Evolutionary conservation across 2,797 vertebrate species (phyloP).

Genomic region (Chaetophractus vellerosus): DNA sequence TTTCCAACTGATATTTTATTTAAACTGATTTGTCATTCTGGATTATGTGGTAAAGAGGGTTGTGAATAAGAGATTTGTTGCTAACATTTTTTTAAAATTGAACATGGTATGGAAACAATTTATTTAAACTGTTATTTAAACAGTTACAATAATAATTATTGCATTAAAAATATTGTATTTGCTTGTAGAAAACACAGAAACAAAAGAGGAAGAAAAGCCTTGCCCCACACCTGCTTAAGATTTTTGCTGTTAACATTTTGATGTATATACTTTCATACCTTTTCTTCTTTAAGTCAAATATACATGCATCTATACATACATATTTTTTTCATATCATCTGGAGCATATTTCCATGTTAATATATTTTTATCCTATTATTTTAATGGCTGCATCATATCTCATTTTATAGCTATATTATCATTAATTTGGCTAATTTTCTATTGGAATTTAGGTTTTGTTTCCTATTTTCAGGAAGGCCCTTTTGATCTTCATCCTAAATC

Average conservation of each 20-base stretch:
- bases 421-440: neutral
- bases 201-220: neutral
- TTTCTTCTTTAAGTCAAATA: neutral
- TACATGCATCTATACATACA: neutral
- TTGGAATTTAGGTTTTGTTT: neutral
- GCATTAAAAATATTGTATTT: neutral
- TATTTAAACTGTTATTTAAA: neutral
- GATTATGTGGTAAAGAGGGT: neutral
- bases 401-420: neutral
- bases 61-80: neutral
- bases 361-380: neutral
- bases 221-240: neutral
- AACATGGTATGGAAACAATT: neutral
- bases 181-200: constrained; percentile 6
- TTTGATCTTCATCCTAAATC: neutral
- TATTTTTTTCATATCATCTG: neutral
- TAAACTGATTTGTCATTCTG: neutral
- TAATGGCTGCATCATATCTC: neutral
- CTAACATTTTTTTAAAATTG: neutral
- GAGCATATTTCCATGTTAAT: neutral
- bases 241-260: constrained; percentile 40
- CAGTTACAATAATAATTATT: neutral
- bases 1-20: neutral
- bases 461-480: neutral
- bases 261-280: neutral